Base-by-base conservation (phyloP, 2,888 invertebrate species). In the Drosophila fungiperda region DNA sequence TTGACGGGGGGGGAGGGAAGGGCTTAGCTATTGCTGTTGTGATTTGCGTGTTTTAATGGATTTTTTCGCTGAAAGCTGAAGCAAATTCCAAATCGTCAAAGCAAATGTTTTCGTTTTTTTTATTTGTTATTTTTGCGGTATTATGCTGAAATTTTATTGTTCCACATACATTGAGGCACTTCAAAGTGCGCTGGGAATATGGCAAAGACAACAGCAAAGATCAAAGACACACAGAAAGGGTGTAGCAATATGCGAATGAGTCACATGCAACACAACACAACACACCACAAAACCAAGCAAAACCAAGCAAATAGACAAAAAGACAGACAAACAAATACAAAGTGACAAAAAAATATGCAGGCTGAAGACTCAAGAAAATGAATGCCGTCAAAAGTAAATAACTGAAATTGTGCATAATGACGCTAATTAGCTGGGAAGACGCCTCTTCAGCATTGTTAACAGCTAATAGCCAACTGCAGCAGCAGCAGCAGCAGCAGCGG, bases 391-490 rank as follows among this genome's bases (percentile, higher is more conserved):
- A 71, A 89, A 80, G 88, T 89, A 84, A 89, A 90, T 85, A 85
- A 49, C 70, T 85, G 40, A 82, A 81, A 90, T 89, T 89, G 87
- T 90, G 86, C 83, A 88, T 87, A 89, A 87, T 90, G 67, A 85
- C 73, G 83, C 88, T 87, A 87, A 87, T 87, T 87, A 87, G 83
- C 75, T 89, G 91, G 90, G 86, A 84, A 87, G 77, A 73, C 63
- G 75, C 45, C 62, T 53, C 55, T 33, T 38, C 26, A n/a, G 32
- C 61, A 78, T 82, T 78, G 82, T 78, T 78, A 60, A 50, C 61
- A 42, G 50, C 6, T 29, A 32, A 42, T 26, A 26, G 77, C 3
- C 55, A 35, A 63, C 48, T 40, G 61, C 45, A 45, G 12, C 12
- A 45, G 1, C 42, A 12, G 61, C 45, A 45, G 12, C 12, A 45